Evolutionary conservation across 2,113 vertebrate species (phyloP), one percentile per base, ranked within the genome.

Genomic region (Chaetodon trifascialis): DNA sequence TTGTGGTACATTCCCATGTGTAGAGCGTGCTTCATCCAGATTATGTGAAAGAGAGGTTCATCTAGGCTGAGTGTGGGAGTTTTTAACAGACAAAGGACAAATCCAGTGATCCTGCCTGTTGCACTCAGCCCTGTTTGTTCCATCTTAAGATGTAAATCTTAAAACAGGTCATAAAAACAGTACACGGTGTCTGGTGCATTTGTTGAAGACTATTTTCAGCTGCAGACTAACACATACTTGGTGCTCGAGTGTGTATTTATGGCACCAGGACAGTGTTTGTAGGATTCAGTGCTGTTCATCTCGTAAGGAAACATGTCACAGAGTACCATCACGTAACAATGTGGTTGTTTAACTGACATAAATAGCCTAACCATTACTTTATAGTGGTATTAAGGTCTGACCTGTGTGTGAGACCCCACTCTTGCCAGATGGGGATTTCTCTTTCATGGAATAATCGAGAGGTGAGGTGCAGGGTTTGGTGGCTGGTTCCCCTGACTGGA

Each of bases 391-490:
- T 11, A 16, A 49, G 11, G 7, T 76, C 73, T 84, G 62, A 94
- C 91, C 44, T 74, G 69, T 15, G 88, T 95, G 62, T 85, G 93
- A 0, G 78, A 74, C 47, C 73, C 58, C 72, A 79, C 60, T 46
- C 65, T 93, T 93, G 38, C 47, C 70, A 8, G 86, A 5, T 1
- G 81, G 70, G 0, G 92, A 69, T 77, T 89, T 95, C 21, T 91
- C 94, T 75, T 90, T 94, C 82, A 91, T 86, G 25, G 93, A 94
- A 47, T 83, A 93, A 73, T 94, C 93, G 0, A 97, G 70, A 0
- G 95, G 90, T 34, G 54, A 76, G 60, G 14, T 93, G 86, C 89
- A 9, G 79, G 90, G 5, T 19, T 67, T 94, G 19, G 74, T 80
- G 19, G 84, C 63, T 0, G 78, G 8, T 16, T 87, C 89, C 5